Evolutionary conservation across 2,113 vertebrate species (phyloP).

Genomic region (Promerops cafer): DNA sequence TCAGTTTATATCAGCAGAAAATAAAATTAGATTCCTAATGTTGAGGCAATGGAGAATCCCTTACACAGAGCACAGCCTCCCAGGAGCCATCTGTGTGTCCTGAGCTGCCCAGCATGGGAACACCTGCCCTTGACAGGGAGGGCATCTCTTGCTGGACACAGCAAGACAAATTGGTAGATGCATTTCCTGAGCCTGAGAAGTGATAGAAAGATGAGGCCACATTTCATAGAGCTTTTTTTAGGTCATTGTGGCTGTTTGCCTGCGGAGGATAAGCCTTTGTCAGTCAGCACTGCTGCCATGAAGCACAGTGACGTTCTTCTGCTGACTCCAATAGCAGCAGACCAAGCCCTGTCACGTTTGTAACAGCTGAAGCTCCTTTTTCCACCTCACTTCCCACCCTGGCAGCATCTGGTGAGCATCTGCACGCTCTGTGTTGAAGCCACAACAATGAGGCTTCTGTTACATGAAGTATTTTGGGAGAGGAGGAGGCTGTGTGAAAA

Average conservation of each 20-base stretch:
- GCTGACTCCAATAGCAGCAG: neutral
- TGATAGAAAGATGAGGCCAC: neutral
- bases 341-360: neutral
- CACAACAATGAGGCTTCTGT: neutral
- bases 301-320: rapidly evolving
- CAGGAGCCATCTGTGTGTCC: neutral
- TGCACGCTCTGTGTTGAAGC: neutral
- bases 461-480: neutral
- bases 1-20: neutral
- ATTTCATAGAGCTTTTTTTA: neutral
- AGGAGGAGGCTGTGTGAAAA: neutral
- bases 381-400: neutral
- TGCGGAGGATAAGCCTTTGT: neutral
- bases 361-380: neutral
- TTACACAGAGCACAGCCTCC: neutral
- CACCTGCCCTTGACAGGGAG: neutral
- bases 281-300: neutral
- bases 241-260: neutral
- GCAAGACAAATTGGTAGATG: neutral
- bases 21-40: neutral
- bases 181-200: neutral
- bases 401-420: conserved; percentile 33
- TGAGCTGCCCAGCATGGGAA: neutral
- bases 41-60: neutral
- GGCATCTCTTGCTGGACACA: neutral